Base-by-base conservation (phyloP, 2,888 invertebrate genomes). In the Drosophila birchii region DNA sequence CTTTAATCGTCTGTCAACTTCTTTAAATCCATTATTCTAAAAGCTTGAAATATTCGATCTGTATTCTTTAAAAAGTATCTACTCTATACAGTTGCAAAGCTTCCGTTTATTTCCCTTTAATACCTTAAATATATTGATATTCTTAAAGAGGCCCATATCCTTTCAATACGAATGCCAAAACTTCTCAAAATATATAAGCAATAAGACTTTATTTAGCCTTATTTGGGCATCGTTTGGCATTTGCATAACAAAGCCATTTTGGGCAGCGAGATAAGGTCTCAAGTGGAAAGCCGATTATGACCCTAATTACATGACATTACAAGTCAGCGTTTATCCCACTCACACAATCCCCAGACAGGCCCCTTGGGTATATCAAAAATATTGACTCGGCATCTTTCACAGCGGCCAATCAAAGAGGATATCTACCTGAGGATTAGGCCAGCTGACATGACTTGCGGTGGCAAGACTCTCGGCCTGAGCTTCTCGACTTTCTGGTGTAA, bases 231-330 rank as follows among this genome's bases (percentile, higher is more conserved):
- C 54, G 14, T 44, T 55, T 14, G 51, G 69, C 80, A 87, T 90
- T 86, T 77, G 80, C 88, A 91, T 90, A 90, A 78, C 68, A 83
- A 87, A 84, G 69, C 71, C 80, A 71, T 84, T 89, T 81, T 63
- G 75, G 70, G 26, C 63, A 43, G 47, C 56, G 66, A 57, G 63
- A 78, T 71, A 83, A 70, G 78, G 76, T 74, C 79, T 79, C 86
- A 77, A 80, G 88, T 78, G 84, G 83, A 85, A 90, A 87, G 87
- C 85, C 85, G 91, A 92, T 92, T 92, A 91, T 91, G 83, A 80
- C 84, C 89, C 78, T 88, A 90, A 91, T 91, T 91, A 91, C 91
- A 89, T 77, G 87, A 88, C 84, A 89, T 91, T 89, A 92, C 88
- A 84, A 78, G 69, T 82, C 80, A 47, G 45, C 56, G 57, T 86